Evolutionary conservation across 2,113 vertebrate genomes (phyloP).

Genomic region (Oncorhynchus keta): DNA sequence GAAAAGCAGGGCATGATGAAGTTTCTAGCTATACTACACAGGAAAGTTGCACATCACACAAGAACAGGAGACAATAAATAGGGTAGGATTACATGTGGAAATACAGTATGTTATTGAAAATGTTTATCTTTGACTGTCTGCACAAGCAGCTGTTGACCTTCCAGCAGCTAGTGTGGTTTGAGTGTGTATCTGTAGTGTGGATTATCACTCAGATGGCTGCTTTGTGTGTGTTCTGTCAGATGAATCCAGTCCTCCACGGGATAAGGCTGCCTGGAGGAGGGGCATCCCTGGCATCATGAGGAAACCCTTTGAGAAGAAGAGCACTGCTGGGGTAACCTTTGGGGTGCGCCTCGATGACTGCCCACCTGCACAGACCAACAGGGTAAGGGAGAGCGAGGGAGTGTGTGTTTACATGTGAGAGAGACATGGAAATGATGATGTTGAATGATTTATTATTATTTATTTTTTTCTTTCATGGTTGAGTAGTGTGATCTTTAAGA

Average conservation of each 20-base stretch:
- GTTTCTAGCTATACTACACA: no score
- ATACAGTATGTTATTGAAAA: no score
- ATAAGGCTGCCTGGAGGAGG: constrained; percentile 89
- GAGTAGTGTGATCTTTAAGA: no score
- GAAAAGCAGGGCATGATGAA: no score
- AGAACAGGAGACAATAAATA: no score
- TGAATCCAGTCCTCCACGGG: constrained; percentile 94
- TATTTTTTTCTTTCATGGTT: no score
- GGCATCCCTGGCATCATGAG: constrained; percentile 92
- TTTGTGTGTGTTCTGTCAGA: constrained; percentile 66
- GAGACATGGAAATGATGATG: no score
- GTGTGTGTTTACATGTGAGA: constrained; percentile 4
- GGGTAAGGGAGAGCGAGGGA: constrained; percentile 69
- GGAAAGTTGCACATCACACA: no score
- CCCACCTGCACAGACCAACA: constrained; percentile 87
- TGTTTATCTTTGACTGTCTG: not conserved
- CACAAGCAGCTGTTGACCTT: not conserved
- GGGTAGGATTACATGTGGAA: no score
- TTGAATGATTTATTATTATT: no score
- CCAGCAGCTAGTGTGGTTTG: not conserved
- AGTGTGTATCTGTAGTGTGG: constrained; percentile 2
- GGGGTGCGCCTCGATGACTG: constrained; percentile 95
- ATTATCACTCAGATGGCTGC: constrained; percentile 7
- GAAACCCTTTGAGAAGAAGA: constrained; percentile 94
- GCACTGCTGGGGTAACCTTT: constrained; percentile 85